A percentile compares a stretch with the other conserved stretches of the same genome.
These are phyloP conservation scores for Drosophila ananassae DNA, from an alignment of 1,140 invertebrate species.

Conservation along the genomic window DNA sequence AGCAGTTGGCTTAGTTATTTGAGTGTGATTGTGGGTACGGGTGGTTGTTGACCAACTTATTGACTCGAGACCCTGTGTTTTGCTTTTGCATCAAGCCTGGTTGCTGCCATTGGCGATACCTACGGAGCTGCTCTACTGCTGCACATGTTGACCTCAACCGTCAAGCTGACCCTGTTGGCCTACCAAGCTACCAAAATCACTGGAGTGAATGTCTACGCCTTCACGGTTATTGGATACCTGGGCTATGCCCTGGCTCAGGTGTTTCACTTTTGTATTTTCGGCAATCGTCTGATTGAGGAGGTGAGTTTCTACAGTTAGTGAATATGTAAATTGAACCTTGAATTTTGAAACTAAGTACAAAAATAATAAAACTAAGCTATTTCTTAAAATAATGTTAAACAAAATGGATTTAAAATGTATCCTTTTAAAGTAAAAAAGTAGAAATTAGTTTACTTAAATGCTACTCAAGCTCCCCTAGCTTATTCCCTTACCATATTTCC, in stretches of 20 bases:
- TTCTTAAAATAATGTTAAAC: not conserved
- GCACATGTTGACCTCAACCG: constrained; percentile 93
- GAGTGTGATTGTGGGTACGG: not conserved
- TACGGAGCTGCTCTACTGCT: constrained; percentile 91
- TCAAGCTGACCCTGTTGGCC: constrained; percentile 91
- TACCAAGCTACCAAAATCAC: constrained; percentile 94
- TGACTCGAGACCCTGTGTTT: constrained; percentile 16
- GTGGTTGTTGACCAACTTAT: constrained; percentile 38
- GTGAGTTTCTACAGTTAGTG: constrained; percentile 84
- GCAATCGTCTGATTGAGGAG: constrained; percentile 93
- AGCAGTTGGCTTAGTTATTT: constrained; percentile 22
- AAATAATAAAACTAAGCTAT: not conserved
- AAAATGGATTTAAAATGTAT: not conserved
- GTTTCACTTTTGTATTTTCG: constrained; percentile 93
- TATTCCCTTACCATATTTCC: not conserved
- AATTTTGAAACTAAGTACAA: not conserved
- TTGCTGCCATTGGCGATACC: constrained; percentile 90
- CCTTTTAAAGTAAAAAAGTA: not conserved
- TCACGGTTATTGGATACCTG: constrained; percentile 90
- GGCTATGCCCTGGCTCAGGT: constrained; percentile 92
- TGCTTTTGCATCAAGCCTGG: constrained; percentile 86
- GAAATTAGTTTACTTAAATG: too few relatives aligned
- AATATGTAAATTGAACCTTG: not conserved
- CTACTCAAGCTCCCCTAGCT: not conserved
- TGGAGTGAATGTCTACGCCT: constrained; percentile 89